Evolutionary conservation across 2,888 invertebrate genomes (phyloP).

Genomic region (Drosophila helvetica): DNA sequence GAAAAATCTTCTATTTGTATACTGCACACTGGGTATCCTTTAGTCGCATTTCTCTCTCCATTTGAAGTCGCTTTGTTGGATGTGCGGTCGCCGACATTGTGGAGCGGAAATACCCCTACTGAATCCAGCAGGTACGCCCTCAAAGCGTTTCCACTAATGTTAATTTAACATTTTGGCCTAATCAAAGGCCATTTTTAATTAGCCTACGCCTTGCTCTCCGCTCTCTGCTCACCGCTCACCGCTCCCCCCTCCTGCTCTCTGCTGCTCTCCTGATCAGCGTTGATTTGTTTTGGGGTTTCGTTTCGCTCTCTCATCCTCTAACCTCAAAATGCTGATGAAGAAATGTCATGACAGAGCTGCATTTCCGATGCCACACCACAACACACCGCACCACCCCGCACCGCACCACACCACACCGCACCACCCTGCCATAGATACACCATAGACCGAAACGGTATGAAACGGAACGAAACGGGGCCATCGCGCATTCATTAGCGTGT

Average conservation of each 20-base stretch:
- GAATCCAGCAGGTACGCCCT: background rate
- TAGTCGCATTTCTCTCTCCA: background rate
- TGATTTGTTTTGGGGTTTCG: slow-evolving; percentile 11
- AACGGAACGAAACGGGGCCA: slow-evolving; percentile 46
- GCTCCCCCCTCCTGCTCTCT: background rate
- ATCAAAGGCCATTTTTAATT: slow-evolving; percentile 76
- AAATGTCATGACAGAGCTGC: slow-evolving; percentile 74
- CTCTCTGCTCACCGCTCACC: slow-evolving; percentile 1
- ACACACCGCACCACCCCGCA: background rate
- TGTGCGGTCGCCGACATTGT: background rate
- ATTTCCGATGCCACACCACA: slow-evolving; percentile 41
- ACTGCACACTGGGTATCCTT: background rate
- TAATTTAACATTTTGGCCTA: slow-evolving; percentile 50
- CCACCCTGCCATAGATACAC: background rate
- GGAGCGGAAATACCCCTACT: background rate
- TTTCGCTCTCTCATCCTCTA: slow-evolving; percentile 14
- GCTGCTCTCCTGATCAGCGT: slow-evolving; percentile 28
- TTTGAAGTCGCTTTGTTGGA: background rate
- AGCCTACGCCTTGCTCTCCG: slow-evolving; percentile 38
- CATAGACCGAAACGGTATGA: background rate
- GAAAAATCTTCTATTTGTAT: too few relatives aligned
- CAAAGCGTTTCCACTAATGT: slow-evolving; percentile 27
- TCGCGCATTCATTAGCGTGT: slow-evolving; percentile 54
- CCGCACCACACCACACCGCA: background rate
- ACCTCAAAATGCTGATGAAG: slow-evolving; percentile 65